Base-by-base conservation (phyloP, 2,888 invertebrate species). In the Dryobotodes eremita region DNA sequence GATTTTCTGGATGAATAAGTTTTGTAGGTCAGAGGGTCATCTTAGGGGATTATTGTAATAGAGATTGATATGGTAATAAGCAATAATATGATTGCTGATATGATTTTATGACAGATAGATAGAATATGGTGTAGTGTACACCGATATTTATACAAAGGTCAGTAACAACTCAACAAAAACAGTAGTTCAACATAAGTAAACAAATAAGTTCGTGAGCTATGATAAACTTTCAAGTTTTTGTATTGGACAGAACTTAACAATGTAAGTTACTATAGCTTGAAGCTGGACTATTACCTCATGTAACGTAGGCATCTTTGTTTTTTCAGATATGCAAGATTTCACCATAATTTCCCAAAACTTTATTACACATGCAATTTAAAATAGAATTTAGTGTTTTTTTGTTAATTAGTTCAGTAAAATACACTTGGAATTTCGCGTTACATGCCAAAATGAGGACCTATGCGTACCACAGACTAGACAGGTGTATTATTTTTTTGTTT, bases 1-100 rank as follows among this genome's bases (percentile, higher is more conserved):
- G 65, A 93, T 94, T 92, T 95, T 96, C 96, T 96, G 85, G 13
- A 64, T 13, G 1, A 42, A 73, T 50, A 70, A 69, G 20, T 1
- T 31, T 55, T 26, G 2, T n/a, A 50, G 17, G 36, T 70, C 3
- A 70, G 36, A 64, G 31, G 31, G 36, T 64, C 62, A 11, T 20
- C 62, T 62, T 36, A 23, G 23, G 23, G 36, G 23, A 42, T 53
- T 36, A 2, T 15, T 70, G 46, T 36, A 26, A 26, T n/a, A 10
- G 4, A 23, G 23, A 15, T 26, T n/a, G 7, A 48, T 26, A 57
- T 17, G 11, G 7, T 13, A 23, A 20, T 17, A 53, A 15, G 0
- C 15, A 50, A 13, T 26, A 80, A n/a, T n/a, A n/a, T n/a, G n/a
- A n/a, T n/a, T n/a, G n/a, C n/a, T n/a, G n/a, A 7, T 11, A 23